A percentile compares a stretch with the other conserved stretches of the same genome.
Conservation (phyloP, 2,113 vertebrate genomes). For the Rhagologus leucostigma region DNA sequence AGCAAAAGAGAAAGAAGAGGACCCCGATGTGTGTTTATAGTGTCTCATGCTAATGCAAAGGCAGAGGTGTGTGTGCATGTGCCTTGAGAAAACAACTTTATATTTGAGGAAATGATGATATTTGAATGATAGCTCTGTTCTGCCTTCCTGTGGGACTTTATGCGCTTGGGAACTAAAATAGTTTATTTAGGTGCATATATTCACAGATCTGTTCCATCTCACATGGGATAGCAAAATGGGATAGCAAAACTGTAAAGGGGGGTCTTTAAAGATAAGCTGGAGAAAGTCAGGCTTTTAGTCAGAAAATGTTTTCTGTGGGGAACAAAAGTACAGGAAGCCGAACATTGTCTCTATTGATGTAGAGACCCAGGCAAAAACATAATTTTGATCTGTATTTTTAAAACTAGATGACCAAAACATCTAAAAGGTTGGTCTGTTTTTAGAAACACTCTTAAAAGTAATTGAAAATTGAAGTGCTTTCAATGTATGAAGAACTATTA, state of each 20-base stretch:
- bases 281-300: not conserved
- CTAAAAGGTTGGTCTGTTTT: not conserved
- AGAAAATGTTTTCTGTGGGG: not conserved
- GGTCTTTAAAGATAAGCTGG: not conserved
- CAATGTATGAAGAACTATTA: not conserved
- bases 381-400: not conserved
- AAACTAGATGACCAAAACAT: not conserved
- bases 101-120: not conserved
- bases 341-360: not conserved
- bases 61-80: fast-evolving
- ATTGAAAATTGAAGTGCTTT: not conserved
- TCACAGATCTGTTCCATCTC: not conserved
- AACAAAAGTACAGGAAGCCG: not conserved
- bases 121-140: not conserved
- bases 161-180: not conserved
- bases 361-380: not conserved
- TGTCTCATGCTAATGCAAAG: not conserved
- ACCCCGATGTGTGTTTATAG: not conserved
- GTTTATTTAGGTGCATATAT: not conserved
- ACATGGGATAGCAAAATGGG: not conserved
- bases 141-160: not conserved
- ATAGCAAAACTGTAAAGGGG: not conserved
- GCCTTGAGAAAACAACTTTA: not conserved
- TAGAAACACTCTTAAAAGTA: not conserved
- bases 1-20: not conserved